A percentile compares a stretch with the other conserved stretches of the same genome.
Evolutionary conservation across 2,888 invertebrate species (phyloP).

Genomic region (Ditula angustiorana): DNA sequence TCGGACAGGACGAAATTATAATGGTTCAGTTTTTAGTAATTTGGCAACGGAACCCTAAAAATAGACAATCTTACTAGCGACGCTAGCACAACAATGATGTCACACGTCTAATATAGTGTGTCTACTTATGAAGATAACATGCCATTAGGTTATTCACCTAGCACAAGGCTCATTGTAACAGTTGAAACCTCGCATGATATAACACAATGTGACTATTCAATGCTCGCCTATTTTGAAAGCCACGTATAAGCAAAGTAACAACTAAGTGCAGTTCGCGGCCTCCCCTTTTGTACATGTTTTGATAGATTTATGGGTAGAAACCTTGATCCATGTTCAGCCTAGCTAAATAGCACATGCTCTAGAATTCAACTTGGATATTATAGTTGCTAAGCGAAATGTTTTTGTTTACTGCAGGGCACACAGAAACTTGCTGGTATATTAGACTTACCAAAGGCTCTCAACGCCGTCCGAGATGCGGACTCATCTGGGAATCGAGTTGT

Average conservation of each 20-base stretch:
- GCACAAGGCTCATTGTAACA: constrained; percentile 59
- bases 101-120: constrained; percentile 74
- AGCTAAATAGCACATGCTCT: constrained; percentile 55
- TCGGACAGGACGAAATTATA: no score
- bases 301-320: constrained; percentile 62
- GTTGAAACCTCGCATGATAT: constrained; percentile 67
- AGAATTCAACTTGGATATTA: constrained; percentile 43
- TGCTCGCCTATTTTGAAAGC: constrained; percentile 67
- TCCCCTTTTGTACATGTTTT: constrained; percentile 54
- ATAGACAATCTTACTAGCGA: constrained; percentile 1
- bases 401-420: not conserved
- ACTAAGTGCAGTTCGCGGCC: constrained; percentile 63
- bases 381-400: not conserved
- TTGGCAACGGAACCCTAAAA: not conserved
- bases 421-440: not conserved
- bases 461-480: not conserved
- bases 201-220: constrained; percentile 64
- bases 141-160: constrained; percentile 71
- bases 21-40: no score
- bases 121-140: constrained; percentile 74
- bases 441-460: not conserved
- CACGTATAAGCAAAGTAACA: constrained; percentile 51
- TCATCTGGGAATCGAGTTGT: not conserved
- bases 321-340: constrained; percentile 55
- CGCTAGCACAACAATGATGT: constrained; percentile 65